Evolutionary conservation across 1,140 invertebrate species (phyloP).

Genomic region (Cephus cinctus): DNA sequence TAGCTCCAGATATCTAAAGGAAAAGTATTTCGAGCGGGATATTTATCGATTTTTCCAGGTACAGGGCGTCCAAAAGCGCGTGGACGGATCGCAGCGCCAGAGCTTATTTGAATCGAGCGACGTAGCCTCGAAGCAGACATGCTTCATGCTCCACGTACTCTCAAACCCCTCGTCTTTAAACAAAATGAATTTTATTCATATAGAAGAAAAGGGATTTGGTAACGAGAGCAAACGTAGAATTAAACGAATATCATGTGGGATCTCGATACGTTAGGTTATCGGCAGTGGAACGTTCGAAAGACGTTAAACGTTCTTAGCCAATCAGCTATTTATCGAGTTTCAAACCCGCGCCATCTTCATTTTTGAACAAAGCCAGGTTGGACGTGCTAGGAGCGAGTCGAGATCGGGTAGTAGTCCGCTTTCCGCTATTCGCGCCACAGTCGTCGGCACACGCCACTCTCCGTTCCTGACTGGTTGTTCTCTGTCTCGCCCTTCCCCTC

Average conservation of each 20-base stretch:
- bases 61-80: slow-evolving; percentile 13
- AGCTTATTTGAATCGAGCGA: slow-evolving; percentile 40
- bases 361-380: slow-evolving; percentile 71
- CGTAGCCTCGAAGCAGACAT: slow-evolving; percentile 51
- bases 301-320: slow-evolving; percentile 50
- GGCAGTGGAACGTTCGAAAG: slow-evolving; percentile 6
- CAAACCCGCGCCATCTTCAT: slow-evolving; percentile 78
- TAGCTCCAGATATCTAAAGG: not conserved
- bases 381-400: slow-evolving; percentile 24
- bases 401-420: slow-evolving; percentile 30
- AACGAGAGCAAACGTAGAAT: slow-evolving; percentile 11
- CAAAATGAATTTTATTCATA: slow-evolving; percentile 36
- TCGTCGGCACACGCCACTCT: slow-evolving; percentile 26
- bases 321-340: slow-evolving; percentile 60
- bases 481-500: slow-evolving; percentile 22
- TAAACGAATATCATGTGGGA: slow-evolving; percentile 1
- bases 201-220: slow-evolving; percentile 10
- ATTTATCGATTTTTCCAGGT: slow-evolving; percentile 23
- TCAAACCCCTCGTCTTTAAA: slow-evolving; percentile 59
- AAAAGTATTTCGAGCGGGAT: slow-evolving; percentile 7
- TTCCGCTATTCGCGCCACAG: slow-evolving; percentile 36
- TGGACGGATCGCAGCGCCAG: slow-evolving; percentile 19
- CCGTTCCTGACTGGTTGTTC: slow-evolving; percentile 34
- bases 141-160: slow-evolving; percentile 46
- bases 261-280: too few species aligned